Evolutionary conservation across 1,140 invertebrate genomes (phyloP), one percentile per base, ranked within the genome.

Genomic region (Pseudomyrmex gracilis): DNA sequence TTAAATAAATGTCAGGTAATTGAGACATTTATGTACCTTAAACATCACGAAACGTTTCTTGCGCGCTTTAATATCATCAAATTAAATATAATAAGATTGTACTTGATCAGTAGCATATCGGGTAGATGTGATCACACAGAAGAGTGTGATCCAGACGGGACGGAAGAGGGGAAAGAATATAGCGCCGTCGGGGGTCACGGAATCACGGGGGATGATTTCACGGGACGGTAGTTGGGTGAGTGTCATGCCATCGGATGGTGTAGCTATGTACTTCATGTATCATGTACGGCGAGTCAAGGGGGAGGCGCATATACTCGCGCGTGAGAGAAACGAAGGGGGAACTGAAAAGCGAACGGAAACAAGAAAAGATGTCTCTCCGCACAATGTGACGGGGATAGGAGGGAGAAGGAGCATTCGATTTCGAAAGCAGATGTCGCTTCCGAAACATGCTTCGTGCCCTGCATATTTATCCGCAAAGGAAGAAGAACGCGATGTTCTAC

Each of bases 151-250:
- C 51, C 49, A 53, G 51, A 49, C 66, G 15, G 51, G 10, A 43
- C 22, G 53, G 74, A 74, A 20, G 68, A 5, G 34, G 34, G 74
- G 67, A 34, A 63, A 7, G 77, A 49, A 45, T 53, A 61, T 12
- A 58, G 47, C 49, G 51, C 63, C 74, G 77, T 34, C 85, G 49
- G 73, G 71, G 77, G 87, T 87, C 77, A 82, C 34, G 63, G 84
- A 87, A 88, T 90, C 87, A 88, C 82, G 89, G 88, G 74, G 90
- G 90, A 91, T 92, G 91, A 93, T 93, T 93, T 93, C 89, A 93
- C 92, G 91, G 92, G 83, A 93, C 89, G 90, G 76, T 92, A 88
- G 88, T 85, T 89, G 87, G 86, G 83, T 91, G 92, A 93, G 92
- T 92, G 92, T 93, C 90, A 85, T 91, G 90, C 87, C 85, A 89